Conservation (phyloP, 2,888 invertebrate species). For the Clostera curtula region DNA sequence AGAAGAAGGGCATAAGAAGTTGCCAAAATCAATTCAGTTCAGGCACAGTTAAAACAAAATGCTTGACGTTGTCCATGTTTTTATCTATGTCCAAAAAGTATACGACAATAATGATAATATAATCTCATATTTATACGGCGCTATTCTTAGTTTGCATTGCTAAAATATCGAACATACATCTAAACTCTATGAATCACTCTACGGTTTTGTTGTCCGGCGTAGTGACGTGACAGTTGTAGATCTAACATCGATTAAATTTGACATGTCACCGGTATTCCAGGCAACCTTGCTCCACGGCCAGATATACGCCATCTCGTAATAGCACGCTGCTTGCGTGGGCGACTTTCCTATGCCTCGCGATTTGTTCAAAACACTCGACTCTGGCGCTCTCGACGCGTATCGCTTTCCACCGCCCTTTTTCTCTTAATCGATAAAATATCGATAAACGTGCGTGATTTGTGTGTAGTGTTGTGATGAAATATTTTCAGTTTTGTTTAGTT, state of each 20-base stretch:
- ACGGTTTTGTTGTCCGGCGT: no score
- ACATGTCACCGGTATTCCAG: conserved; percentile 36
- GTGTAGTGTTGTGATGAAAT: conserved; percentile 42
- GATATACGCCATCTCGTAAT: conserved; percentile 60
- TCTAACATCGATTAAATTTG: conserved; percentile 11
- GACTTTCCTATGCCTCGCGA: conserved; percentile 52
- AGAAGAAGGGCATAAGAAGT: no score
- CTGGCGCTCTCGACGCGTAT: conserved; percentile 44
- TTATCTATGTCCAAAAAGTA: no score
- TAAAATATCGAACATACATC: no score
- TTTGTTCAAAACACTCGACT: conserved; percentile 59
- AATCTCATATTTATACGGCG: no score
- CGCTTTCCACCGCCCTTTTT: conserved; percentile 47
- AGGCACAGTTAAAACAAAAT: no score
- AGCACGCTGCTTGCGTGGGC: conserved; percentile 58
- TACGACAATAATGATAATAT: no score
- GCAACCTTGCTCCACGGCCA: conserved; percentile 64
- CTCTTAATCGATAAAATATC: conserved; percentile 17
- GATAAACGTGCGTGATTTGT: conserved; percentile 18
- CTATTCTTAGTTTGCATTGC: no score
- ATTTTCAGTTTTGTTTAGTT: conserved; percentile 57
- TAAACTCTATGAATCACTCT: no score
- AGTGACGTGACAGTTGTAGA: conserved; percentile 8
- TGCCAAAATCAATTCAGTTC: no score
- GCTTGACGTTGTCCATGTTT: no score